These are phyloP conservation scores for Sarcophaga bullata DNA, from an alignment of 1,140 invertebrate genomes.

Conservation along the genomic window DNA sequence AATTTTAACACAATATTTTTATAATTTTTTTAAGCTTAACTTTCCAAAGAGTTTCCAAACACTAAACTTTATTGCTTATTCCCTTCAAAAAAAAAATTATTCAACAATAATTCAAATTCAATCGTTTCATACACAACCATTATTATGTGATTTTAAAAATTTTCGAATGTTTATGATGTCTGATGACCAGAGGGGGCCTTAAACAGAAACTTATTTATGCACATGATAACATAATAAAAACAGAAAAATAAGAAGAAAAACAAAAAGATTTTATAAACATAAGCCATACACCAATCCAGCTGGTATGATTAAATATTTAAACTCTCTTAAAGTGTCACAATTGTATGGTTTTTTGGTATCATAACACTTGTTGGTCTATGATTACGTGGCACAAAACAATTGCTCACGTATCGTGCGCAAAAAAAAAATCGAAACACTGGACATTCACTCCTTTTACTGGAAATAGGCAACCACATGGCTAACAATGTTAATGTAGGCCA, in stretches of 20 bases:
- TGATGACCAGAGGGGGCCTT: not conserved
- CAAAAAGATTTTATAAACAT: no score
- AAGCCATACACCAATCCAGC: not conserved
- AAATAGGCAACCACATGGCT: not conserved
- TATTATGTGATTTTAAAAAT: not conserved
- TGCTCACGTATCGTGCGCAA: not conserved
- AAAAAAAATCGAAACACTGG: not conserved
- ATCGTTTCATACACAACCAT: not conserved
- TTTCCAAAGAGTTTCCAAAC: no score
- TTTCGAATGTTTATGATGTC: not conserved
- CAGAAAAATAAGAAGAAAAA: no score
- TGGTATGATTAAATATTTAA: not conserved
- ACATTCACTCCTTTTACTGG: constrained; percentile 8
- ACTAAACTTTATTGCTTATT: no score
- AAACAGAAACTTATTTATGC: not conserved
- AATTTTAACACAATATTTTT: not conserved
- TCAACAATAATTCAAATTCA: no score
- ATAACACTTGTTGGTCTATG: not conserved
- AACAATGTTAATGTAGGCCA: not conserved
- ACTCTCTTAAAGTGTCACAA: not conserved
- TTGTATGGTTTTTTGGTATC: not conserved
- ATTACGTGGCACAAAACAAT: not conserved
- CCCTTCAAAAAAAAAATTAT: no score
- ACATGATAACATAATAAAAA: not conserved
- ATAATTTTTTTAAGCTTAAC: not conserved